Conservation (phyloP, 2,797 vertebrate genomes). For the Coracias cyanogaster region DNA sequence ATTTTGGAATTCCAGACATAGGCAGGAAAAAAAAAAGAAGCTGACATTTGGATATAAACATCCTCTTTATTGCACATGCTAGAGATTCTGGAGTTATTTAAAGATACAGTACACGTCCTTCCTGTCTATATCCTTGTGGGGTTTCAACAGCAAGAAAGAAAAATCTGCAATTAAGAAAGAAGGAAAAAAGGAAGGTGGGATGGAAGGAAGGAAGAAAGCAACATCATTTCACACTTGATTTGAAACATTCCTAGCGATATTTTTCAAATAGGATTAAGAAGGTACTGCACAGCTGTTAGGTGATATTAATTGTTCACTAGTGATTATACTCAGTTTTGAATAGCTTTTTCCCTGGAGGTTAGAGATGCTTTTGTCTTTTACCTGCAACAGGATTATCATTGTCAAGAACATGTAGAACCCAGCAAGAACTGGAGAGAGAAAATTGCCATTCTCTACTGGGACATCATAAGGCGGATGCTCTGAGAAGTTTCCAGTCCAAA, state of each 20-base stretch:
- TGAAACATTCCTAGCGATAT: background rate
- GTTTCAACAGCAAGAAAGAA: background rate
- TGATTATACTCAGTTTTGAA: background rate
- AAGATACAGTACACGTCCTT: background rate
- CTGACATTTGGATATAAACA: background rate
- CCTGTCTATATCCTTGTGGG: background rate
- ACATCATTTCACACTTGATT: background rate
- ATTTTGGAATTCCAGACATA: background rate
- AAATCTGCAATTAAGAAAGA: background rate
- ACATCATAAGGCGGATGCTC: conserved; percentile 85
- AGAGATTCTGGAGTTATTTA: background rate
- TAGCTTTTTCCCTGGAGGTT: background rate
- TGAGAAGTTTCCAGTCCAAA: conserved; percentile 84
- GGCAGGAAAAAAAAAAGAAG: background rate
- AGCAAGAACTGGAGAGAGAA: conserved; percentile 77
- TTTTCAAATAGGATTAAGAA: background rate
- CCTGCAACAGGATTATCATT: conserved; percentile 97
- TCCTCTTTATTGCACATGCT: background rate
- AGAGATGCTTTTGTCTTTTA: conserved; percentile 60
- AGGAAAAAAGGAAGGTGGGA: background rate
- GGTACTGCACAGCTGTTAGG: background rate
- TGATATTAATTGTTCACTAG: background rate
- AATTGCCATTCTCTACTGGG: conserved; percentile 78
- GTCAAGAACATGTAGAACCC: conserved; percentile 94
- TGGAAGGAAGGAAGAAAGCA: background rate